Conservation (phyloP, 2,113 vertebrate species). For the Atrichornis clamosus region DNA sequence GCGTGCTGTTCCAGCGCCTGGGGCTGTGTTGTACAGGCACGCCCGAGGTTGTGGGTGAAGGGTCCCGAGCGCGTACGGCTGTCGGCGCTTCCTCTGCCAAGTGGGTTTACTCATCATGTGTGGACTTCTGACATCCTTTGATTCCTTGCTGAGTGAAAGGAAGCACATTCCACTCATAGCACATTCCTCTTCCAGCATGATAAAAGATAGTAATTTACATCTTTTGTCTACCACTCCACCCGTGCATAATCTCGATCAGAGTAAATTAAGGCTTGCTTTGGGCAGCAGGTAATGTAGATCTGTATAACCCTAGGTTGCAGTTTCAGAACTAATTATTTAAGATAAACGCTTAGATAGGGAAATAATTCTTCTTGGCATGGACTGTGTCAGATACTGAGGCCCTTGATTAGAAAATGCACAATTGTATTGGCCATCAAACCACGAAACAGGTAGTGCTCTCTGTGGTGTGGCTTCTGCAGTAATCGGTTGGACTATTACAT, state of each 20-base stretch:
- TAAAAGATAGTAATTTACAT: neutral
- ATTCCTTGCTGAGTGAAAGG: neutral
- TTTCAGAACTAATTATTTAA: neutral
- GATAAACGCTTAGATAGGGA: rapidly evolving
- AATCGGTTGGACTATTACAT: rapidly evolving
- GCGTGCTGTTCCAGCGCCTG: neutral
- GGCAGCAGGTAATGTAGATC: neutral
- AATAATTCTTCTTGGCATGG: neutral
- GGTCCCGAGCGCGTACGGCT: neutral
- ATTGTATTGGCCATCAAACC: neutral
- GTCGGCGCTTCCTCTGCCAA: rapidly evolving
- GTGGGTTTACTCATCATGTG: neutral
- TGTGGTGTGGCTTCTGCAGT: neutral
- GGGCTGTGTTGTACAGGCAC: rapidly evolving
- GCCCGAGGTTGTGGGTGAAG: rapidly evolving
- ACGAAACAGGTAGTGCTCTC: rapidly evolving
- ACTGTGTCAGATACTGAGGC: neutral
- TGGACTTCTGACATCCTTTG: neutral
- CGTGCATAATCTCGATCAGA: neutral
- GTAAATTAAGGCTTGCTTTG: neutral
- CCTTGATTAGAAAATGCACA: neutral
- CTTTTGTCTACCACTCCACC: neutral
- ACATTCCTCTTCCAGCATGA: neutral
- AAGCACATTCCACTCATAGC: no score
- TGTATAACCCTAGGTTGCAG: neutral